These are phyloP conservation scores for Platysteira castanea DNA, from an alignment of 2,113 vertebrate genomes.

Conservation along the genomic window DNA sequence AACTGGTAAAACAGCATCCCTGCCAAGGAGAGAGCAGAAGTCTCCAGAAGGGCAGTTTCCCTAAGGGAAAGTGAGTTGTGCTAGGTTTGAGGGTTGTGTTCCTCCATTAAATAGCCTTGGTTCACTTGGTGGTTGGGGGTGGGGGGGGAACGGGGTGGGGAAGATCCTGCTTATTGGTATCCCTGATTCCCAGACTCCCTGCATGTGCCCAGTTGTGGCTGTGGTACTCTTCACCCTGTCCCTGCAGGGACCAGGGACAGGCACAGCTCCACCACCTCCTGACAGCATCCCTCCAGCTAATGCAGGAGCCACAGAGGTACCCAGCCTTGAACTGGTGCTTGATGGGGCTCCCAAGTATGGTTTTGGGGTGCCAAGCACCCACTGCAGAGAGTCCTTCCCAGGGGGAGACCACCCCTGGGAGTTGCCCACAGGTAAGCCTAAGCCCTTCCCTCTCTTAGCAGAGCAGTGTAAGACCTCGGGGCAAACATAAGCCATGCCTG, in stretches of 20 bases:
- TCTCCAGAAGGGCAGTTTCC: not conserved
- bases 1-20: not conserved
- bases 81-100: not conserved
- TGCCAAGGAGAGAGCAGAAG: not conserved
- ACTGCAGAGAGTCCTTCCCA: not conserved
- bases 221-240: not conserved
- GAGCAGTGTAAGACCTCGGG: not conserved
- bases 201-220: fast-evolving
- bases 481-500: not conserved
- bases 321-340: not conserved
- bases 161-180: not conserved
- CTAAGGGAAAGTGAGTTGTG: not conserved
- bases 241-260: not conserved
- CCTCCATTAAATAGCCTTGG: not conserved
- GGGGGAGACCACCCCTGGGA: not conserved
- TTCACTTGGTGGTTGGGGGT: not conserved
- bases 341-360: too few species aligned
- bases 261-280: not conserved
- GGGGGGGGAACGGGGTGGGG: not conserved
- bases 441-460: not conserved
- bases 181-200: not conserved
- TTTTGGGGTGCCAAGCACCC: not conserved
- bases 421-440: not conserved
- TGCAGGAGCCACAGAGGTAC: not conserved
- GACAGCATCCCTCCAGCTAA: not conserved